Evolutionary conservation across 2,888 invertebrate species (phyloP), one percentile per base, ranked within the genome.

Genomic region (Polydrusus cervinus): DNA sequence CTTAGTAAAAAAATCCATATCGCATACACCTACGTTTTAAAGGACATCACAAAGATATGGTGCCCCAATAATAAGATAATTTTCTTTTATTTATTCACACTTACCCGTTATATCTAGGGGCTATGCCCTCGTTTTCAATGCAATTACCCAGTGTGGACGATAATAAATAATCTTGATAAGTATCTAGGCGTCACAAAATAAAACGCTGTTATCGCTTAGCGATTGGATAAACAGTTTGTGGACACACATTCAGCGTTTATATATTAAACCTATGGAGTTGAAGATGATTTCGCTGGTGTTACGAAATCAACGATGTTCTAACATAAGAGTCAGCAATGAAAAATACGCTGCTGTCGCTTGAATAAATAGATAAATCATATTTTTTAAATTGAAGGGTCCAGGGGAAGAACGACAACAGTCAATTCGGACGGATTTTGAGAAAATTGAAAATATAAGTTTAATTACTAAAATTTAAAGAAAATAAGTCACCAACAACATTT

Each of bases 121-220:
- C 82, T 38, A 86, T 84, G 55, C 85, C 85, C 79, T 85, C 85
- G 71, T 81, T 81, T 78, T 86, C 85, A 82, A 87, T 84, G 76
- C 87, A 87, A 82, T 87, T 86, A 79, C 86, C 87, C 86, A 87
- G 86, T 71, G 82, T 86, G 84, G 34, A 61, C 7, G 25, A 49
- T 14, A 49, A 30, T n/a, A n/a, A n/a, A n/a, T n/a, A 49, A 47
- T 47, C 1, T 53, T 53, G 53, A 53, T 11, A 53, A 30, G 13
- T n/a, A 3, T 53, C 30, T 0, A 30, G 20, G 8, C 7, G 53
- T 0, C 6, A 53, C 53, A 16, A n/a, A 30, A n/a, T 53, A 51
- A 20, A 51, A 20, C 51, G 20, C 11, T 20, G 0, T 20, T 18
- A 20, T 53, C 30, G 3, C 25, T 53, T 13, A 20, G 53, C 25